A percentile compares a stretch with the other conserved stretches of the same genome.
These are phyloP conservation scores for Parauchenoglanis ngamensis DNA, from an alignment of 2,797 vertebrate genomes.

Conservation along the genomic window DNA sequence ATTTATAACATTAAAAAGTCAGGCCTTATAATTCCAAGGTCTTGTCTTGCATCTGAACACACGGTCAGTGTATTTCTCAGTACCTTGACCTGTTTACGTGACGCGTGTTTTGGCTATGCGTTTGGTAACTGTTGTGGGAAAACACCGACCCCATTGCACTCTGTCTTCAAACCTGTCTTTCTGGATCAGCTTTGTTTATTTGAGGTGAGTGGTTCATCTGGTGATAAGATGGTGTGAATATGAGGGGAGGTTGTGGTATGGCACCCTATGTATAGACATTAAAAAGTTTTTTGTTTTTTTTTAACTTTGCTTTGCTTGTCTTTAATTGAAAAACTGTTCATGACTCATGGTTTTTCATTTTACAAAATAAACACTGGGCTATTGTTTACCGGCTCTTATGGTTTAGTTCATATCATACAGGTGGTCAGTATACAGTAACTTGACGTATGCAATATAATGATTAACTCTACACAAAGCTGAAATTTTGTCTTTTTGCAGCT, in stretches of 20 bases:
- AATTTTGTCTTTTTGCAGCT: neutral
- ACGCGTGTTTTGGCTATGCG: neutral
- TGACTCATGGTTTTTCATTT: neutral
- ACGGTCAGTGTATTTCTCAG: neutral
- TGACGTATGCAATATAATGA: neutral
- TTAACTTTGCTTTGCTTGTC: neutral
- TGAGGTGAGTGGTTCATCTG: neutral
- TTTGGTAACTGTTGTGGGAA: neutral
- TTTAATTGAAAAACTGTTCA: neutral
- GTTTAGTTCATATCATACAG: neutral
- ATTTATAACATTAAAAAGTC: neutral
- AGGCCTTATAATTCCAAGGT: neutral
- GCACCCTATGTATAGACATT: neutral
- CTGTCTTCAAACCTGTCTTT: slow-evolving; percentile 7
- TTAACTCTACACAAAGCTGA: neutral
- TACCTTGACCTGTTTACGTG: neutral
- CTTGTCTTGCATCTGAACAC: neutral
- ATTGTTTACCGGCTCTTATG: neutral
- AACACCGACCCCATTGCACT: neutral
- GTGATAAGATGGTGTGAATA: neutral
- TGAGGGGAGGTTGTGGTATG: neutral
- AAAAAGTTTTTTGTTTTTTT: neutral
- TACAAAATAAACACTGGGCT: neutral
- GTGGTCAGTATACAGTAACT: neutral
- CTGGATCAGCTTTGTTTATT: neutral